Base-by-base conservation (phyloP, 1,140 invertebrate species). In the Drosophila paulistorum region DNA sequence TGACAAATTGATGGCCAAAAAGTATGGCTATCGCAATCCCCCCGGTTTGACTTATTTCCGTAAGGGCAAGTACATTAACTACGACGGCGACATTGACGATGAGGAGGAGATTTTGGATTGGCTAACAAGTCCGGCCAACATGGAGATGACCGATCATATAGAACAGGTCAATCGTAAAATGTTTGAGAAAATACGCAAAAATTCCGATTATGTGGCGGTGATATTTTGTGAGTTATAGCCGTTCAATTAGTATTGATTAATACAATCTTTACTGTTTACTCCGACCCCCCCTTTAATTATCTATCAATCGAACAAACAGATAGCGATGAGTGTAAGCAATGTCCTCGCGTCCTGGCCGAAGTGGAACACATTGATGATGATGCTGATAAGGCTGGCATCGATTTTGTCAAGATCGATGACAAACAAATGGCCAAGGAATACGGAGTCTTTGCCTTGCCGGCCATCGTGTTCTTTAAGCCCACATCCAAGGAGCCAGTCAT, bases 291-390 rank as follows among this genome's bases (percentile, higher is more conserved):
- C 23, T 2, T 41, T 17, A 17, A 48, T 48, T 10, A 51, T 26
- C 11, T 39, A 9, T 39, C 37, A 39, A 0, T 33, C 35, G 11
- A 1, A 33, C 57, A 35, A 35, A 1, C 93, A 98, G 97, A 98
- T 93, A 97, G 96, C 93, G 96, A 96, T 93, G 97, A 98, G 92
- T 98, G 97, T 93, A 98, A 98, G 93, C 97, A 98, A 91, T 98
- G 98, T 92, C 95, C 96, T 63, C 95, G 96, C 92, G 97, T 98
- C 6, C 93, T 98, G 71, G 93, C 94, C 7, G 97, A 98, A 91
- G 96, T 98, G 62, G 97, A 98, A 90, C 96, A 98, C 84, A 98
- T 98, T 73, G 97, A 98, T 83, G 97, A 98, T 83, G 97, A 98
- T 77, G 97, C 97, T 1, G 97, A 98, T 91, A 94, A 95, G n/a